Evolutionary conservation across 2,888 invertebrate species (phyloP).

Genomic region (Litoditis marina): DNA sequence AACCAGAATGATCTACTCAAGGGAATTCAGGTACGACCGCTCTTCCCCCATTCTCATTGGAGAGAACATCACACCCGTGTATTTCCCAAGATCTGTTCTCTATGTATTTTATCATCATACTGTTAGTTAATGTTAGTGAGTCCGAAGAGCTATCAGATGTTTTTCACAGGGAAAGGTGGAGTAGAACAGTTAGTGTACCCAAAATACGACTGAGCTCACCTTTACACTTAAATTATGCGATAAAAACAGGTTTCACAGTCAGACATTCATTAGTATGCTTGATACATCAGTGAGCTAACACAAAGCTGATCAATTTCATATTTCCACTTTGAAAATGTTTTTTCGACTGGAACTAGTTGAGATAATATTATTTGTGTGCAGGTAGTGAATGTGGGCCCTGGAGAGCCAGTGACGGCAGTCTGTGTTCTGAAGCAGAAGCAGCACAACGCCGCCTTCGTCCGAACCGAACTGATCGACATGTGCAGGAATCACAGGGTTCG

Average conservation of each 20-base stretch:
- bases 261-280: too few relatives aligned
- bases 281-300: too few relatives aligned
- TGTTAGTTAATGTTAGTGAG: too few relatives aligned
- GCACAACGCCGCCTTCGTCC: conserved; percentile 38
- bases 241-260: too few relatives aligned
- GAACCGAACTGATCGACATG: conserved; percentile 46
- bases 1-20: conserved; percentile 63
- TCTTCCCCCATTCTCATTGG: neutral
- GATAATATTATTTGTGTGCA: conserved; percentile 11
- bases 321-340: too few relatives aligned
- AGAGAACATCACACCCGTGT: neutral
- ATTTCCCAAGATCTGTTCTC: neutral
- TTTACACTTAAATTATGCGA: too few relatives aligned
- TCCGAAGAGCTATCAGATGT: neutral
- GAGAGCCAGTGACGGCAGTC: conserved; percentile 51
- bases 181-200: too few relatives aligned
- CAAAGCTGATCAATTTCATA: too few relatives aligned
- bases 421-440: conserved; percentile 42
- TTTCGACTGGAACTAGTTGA: too few relatives aligned
- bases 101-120: neutral
- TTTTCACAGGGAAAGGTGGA: too few relatives aligned
- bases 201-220: too few relatives aligned
- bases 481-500: conserved; percentile 48
- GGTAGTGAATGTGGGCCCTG: conserved; percentile 46
- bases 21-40: conserved; percentile 64